These are phyloP conservation scores for Molossus alvarezi DNA, from an alignment of 2,797 vertebrate species.

Conservation along the genomic window DNA sequence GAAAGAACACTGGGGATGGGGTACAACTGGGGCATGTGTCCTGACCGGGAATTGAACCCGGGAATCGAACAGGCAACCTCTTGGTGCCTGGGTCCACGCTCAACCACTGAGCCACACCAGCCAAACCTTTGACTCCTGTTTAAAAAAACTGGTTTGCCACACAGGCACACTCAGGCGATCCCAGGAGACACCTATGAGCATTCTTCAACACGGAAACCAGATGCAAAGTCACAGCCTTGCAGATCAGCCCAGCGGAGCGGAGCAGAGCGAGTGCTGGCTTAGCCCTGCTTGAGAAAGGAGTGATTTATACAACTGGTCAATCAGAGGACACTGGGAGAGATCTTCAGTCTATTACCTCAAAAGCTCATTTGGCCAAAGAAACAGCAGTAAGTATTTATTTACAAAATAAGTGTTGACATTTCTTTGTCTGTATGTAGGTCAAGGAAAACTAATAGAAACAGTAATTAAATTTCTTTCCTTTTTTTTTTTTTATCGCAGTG, in stretches of 20 bases:
- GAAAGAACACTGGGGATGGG: too few relatives aligned
- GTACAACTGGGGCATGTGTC: too few relatives aligned
- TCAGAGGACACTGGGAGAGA: conserved; percentile 16
- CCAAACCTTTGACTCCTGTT: conserved; percentile 22
- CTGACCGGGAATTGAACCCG: too few relatives aligned
- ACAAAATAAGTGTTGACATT: background rate
- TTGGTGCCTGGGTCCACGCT: too few relatives aligned
- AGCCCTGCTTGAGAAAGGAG: conserved; percentile 39
- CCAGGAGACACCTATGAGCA: conserved; percentile 42
- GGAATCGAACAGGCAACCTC: too few relatives aligned
- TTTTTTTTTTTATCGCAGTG: background rate
- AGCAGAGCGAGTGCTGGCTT: background rate
- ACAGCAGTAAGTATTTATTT: conserved; percentile 70
- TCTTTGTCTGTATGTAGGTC: background rate
- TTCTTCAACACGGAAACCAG: conserved; percentile 54
- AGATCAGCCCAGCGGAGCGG: background rate
- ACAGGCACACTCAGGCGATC: conserved; percentile 39
- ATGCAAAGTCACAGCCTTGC: background rate
- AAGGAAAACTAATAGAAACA: conserved; percentile 19
- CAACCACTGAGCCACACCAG: too few relatives aligned
- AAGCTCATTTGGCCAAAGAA: conserved; percentile 54
- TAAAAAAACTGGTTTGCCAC: conserved; percentile 30
- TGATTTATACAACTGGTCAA: background rate
- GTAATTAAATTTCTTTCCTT: background rate
- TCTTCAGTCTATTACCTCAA: conserved; percentile 40